Evolutionary conservation across 1,140 invertebrate species (phyloP).

Genomic region (Cyphomyrmex costatus): DNA sequence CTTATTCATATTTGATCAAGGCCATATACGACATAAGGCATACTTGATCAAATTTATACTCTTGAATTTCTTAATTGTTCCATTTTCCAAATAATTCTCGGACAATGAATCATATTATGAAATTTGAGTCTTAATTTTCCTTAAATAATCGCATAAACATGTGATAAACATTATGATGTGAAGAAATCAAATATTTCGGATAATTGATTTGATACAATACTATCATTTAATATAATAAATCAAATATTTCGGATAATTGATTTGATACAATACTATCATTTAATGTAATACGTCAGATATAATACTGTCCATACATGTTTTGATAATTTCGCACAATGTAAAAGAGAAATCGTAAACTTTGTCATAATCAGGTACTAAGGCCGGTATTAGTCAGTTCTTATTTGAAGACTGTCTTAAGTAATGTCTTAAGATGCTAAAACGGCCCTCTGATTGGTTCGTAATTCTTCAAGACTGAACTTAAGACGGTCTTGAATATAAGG

Average conservation of each 20-base stretch:
- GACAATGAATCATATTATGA: not conserved
- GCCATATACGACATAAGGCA: no score
- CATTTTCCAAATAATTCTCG: not conserved
- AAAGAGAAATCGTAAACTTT: constrained; percentile 9
- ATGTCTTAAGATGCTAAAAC: no score
- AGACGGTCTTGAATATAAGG: no score
- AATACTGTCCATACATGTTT: not conserved
- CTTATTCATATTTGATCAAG: no score
- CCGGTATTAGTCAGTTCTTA: no score
- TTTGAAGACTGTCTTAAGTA: no score
- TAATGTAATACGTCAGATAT: not conserved
- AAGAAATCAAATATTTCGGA: not conserved
- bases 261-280: no score
- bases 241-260: not conserved
- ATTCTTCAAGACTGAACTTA: no score
- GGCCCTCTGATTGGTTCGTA: no score
- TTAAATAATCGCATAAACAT: not conserved
- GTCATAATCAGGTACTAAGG: not conserved
- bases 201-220: constrained; percentile 19
- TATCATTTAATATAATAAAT: no score
- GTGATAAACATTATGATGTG: not conserved
- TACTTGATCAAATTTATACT: no score
- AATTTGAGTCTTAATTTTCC: not conserved
- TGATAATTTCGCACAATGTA: not conserved
- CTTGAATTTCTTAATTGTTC: constrained; percentile 5